Conservation (phyloP, 2,888 invertebrate genomes). For the Anodontia alba region DNA sequence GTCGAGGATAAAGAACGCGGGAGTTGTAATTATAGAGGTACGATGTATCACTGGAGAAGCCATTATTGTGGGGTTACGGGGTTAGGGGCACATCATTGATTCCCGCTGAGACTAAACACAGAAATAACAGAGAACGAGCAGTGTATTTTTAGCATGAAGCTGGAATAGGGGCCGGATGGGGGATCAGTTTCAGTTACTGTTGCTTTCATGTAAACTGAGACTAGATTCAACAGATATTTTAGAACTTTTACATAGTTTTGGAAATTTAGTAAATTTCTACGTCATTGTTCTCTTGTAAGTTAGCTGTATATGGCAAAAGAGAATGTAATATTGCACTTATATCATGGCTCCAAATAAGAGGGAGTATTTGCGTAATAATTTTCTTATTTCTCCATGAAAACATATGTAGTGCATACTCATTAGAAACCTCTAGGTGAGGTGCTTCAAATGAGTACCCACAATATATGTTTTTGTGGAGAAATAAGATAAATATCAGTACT, state of each 20-base stretch:
- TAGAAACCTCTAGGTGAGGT: too few species aligned
- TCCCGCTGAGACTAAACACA: conserved; percentile 47
- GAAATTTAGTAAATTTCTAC: conserved; percentile 14
- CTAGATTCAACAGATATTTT: conserved; percentile 14
- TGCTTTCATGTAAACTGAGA: conserved; percentile 27
- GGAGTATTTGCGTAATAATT: too few species aligned
- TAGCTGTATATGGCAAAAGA: background rate
- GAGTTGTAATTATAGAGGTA: conserved; percentile 56
- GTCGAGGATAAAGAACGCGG: conserved; percentile 43
- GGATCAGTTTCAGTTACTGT: conserved; percentile 40
- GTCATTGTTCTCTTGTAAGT: conserved; percentile 2
- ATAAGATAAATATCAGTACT: too few species aligned
- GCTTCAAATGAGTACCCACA: too few species aligned
- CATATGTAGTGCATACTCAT: too few species aligned
- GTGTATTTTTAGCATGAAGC: conserved; percentile 47
- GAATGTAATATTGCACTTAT: background rate
- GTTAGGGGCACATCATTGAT: conserved; percentile 44
- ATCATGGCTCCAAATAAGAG: too few species aligned
- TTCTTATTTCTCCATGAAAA: too few species aligned
- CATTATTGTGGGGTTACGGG: conserved; percentile 52
- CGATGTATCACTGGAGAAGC: conserved; percentile 44
- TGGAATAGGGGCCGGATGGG: conserved; percentile 48
- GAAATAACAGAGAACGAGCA: conserved; percentile 37
- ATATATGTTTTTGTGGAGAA: too few species aligned
- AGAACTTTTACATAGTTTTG: conserved; percentile 3